Evolutionary conservation across 2,797 vertebrate species (phyloP).

Genomic region (Chrysocyon brachyurus): DNA sequence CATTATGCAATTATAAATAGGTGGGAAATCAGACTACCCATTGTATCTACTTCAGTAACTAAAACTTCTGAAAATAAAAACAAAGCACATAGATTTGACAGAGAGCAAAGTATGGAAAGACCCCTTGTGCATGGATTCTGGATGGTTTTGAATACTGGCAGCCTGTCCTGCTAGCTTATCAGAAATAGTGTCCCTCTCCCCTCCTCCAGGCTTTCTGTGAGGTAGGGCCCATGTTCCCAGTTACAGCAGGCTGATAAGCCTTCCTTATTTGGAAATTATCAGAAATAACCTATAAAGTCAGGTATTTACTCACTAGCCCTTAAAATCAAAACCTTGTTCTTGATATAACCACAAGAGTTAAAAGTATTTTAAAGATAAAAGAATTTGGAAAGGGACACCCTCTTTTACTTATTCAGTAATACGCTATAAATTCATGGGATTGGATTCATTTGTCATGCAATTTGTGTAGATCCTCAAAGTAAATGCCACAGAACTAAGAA

Average conservation of each 20-base stretch:
- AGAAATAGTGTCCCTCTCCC: background rate
- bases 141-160: background rate
- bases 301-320: background rate
- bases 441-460: background rate
- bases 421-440: background rate
- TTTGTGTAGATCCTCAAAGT: background rate
- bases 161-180: background rate
- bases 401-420: background rate
- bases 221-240: background rate
- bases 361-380: background rate
- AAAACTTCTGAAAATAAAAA: constrained; percentile 46
- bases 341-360: background rate
- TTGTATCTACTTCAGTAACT: background rate
- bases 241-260: background rate
- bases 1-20: background rate
- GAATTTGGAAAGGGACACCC: background rate
- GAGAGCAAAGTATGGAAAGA: background rate
- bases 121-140: background rate
- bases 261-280: background rate
- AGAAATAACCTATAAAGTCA: constrained; percentile 12
- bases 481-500: background rate
- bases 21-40: background rate
- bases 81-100: background rate
- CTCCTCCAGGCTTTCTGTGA: background rate
- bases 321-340: background rate